A percentile compares a stretch with the other conserved stretches of the same genome.
These are phyloP conservation scores for Tyrannus savana DNA, from an alignment of 2,113 vertebrate genomes.

Conservation along the genomic window DNA sequence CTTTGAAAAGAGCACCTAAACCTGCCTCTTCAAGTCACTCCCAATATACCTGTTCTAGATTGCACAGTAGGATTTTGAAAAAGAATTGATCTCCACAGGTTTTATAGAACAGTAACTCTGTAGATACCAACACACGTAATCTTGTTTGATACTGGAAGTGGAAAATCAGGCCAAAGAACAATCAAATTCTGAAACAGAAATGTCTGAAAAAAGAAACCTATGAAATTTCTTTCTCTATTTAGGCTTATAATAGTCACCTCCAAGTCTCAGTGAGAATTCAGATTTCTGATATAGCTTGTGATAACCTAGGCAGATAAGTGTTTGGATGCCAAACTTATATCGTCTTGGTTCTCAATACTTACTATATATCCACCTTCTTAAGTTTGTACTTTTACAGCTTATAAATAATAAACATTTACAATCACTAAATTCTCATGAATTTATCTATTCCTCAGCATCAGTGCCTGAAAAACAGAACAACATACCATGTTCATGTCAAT, in stretches of 20 bases:
- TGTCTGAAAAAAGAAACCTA: not conserved
- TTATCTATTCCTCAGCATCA: not conserved
- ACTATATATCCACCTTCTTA: not conserved
- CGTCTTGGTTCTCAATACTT: not conserved
- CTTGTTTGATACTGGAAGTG: not conserved
- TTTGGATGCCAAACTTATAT: not conserved
- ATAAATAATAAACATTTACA: not conserved
- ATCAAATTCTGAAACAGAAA: not conserved
- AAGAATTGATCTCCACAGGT: not conserved
- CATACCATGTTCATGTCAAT: constrained; percentile 99
- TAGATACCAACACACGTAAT: not conserved
- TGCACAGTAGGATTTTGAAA: not conserved
- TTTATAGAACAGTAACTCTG: not conserved
- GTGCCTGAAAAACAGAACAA: constrained; percentile 57
- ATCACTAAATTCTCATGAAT: not conserved
- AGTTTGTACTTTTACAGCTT: not conserved
- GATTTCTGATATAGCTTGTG: not conserved
- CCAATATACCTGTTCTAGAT: not conserved
- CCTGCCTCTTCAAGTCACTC: not conserved
- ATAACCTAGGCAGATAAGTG: not conserved
- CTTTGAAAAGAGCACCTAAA: not conserved
- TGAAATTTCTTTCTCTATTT: not conserved
- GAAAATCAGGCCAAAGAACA: not conserved
- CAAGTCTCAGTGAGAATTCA: not conserved
- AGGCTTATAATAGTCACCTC: not conserved